Evolutionary conservation across 2,888 invertebrate species (phyloP).

Genomic region (Dicranocentrus wangi): DNA sequence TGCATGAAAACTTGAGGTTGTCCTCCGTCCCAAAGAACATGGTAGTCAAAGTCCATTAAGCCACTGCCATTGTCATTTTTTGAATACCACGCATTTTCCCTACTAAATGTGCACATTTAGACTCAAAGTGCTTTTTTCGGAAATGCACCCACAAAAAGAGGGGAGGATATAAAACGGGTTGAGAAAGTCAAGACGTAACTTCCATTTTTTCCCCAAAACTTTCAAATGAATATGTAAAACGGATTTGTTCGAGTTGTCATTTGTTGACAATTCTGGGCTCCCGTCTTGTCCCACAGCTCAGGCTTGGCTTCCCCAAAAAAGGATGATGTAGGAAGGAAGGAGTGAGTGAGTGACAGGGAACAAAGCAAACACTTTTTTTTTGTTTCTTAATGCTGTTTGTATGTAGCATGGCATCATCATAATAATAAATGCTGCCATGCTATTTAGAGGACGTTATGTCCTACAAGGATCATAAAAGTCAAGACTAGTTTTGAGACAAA

Average conservation of each 20-base stretch:
- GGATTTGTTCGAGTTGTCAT: slow-evolving; percentile 32
- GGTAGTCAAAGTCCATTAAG: slow-evolving; percentile 17
- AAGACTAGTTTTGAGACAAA: slow-evolving; percentile 39
- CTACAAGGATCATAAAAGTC: slow-evolving; percentile 41
- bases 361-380: too few relatives aligned
- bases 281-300: too few relatives aligned
- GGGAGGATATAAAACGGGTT: slow-evolving; percentile 25
- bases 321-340: too few relatives aligned
- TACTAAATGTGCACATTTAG: slow-evolving; percentile 46
- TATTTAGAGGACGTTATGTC: slow-evolving; percentile 44
- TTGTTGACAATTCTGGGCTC: slow-evolving; percentile 37
- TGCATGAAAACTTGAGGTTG: too few relatives aligned
- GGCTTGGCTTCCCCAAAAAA: too few relatives aligned
- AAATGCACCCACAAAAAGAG: slow-evolving; percentile 15
- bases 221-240: slow-evolving; percentile 1
- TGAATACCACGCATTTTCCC: slow-evolving; percentile 8
- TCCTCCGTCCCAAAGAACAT: too few relatives aligned
- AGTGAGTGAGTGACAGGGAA: too few relatives aligned
- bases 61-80: not conserved
- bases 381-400: not conserved
- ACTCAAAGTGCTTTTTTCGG: slow-evolving; percentile 33
- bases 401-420: not conserved
- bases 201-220: too few relatives aligned
- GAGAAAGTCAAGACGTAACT: slow-evolving; percentile 8
- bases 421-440: slow-evolving; percentile 40